These are phyloP conservation scores for Cheumatopsyche charites DNA, from an alignment of 1,140 invertebrate species.

Conservation along the genomic window DNA sequence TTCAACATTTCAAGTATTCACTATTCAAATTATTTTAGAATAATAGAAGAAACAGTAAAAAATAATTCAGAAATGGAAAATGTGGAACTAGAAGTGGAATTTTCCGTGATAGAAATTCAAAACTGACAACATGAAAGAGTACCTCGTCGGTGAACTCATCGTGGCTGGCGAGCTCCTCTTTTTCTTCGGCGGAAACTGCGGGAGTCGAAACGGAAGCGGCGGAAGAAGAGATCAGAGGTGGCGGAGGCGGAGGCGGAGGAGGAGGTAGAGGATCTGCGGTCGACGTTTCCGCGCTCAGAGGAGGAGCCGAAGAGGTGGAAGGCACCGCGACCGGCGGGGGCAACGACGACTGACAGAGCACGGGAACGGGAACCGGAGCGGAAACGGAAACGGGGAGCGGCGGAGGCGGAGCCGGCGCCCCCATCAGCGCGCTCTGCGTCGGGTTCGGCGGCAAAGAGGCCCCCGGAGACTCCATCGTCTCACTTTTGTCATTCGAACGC, in stretches of 20 bases:
- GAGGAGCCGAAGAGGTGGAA: background rate
- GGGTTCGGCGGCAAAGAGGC: background rate
- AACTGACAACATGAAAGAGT: conserved; percentile 18
- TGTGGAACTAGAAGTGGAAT: too few relatives aligned
- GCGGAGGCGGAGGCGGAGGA: conserved; percentile 16
- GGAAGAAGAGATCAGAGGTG: background rate
- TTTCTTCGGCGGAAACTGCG: conserved; percentile 57
- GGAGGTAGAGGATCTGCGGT: background rate
- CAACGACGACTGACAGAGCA: background rate
- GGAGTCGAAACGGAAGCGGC: background rate
- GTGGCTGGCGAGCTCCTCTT: conserved; percentile 61
- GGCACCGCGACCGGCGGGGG: background rate
- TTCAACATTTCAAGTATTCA: too few relatives aligned
- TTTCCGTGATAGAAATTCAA: too few relatives aligned
- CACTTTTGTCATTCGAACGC: too few relatives aligned
- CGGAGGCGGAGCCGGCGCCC: background rate
- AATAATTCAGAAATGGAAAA: too few relatives aligned
- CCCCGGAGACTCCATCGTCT: background rate
- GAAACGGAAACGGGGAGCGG: background rate
- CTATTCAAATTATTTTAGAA: too few relatives aligned
- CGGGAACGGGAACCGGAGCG: background rate
- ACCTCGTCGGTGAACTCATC: conserved; percentile 67
- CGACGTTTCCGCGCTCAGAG: background rate
- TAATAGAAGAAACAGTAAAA: too few relatives aligned
- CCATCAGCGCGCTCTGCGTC: background rate